Base-by-base conservation (phyloP, 2,888 invertebrate species). In the Blera fallax region DNA sequence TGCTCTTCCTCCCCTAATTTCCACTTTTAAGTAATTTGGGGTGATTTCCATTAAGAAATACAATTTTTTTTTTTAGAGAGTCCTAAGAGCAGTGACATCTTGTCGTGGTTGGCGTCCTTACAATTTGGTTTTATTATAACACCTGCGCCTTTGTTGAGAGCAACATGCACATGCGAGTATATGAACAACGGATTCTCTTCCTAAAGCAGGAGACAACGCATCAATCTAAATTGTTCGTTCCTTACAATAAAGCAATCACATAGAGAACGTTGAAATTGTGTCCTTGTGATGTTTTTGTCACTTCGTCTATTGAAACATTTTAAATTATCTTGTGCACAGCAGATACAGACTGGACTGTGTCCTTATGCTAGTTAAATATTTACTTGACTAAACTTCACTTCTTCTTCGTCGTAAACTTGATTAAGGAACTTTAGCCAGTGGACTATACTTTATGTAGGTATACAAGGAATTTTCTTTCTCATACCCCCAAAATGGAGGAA, bases 321-420 rank as follows among this genome's bases (percentile, higher is more conserved):
- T 11, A 62, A 81, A 58, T 56, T 45, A 62, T 64, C 64, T 78
- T 72, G 32, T 60, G 34, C 52, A 58, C 34, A 45, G 16, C 52
- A 60, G 67, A 45, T 45, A n/a, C n/a, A 34, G 32, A 40, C 58
- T 52, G 48, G 58, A 54, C 60, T 45, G 37, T 48, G 37, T 48
- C 50, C 64, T 56, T 40, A 64, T 56, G 56, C 70, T 27, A 18
- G 48, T 52, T 72, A 65, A 73, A 69, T 73, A 67, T 79, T 79
- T 79, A 69, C 83, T 79, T 83, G 72, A 83, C 78, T 83, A 83
- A 83, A 72, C 65, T 83, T 73, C 45, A 72, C 65, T 83, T 73
- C 45, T 54, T 56, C 60, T 14, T 43, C 50, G 52, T 29, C 34
- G 45, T 37, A 67, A 83, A 83, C 54, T 83, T 79, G 79, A 83